A percentile compares a stretch with the other conserved stretches of the same genome.
Conservation (phyloP, 2,797 vertebrate genomes). For the Carcharodon carcharias region DNA sequence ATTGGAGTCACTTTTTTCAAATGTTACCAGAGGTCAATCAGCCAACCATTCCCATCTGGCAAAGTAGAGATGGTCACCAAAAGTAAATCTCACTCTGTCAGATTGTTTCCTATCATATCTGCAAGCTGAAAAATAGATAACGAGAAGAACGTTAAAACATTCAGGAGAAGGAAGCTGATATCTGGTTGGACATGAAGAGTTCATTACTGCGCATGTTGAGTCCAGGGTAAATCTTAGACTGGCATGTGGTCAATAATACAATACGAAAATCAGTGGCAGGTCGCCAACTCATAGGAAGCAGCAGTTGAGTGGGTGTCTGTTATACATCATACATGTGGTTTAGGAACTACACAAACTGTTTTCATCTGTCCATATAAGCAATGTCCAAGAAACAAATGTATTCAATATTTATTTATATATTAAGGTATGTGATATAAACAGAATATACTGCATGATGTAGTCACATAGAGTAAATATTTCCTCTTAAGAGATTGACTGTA, state of each 20-base stretch:
- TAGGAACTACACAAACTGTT: background rate
- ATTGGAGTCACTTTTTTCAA: background rate
- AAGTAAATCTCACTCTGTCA: background rate
- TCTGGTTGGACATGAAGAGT: background rate
- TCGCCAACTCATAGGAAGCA: background rate
- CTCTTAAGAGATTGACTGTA: background rate
- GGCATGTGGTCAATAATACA: background rate
- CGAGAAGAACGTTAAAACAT: background rate
- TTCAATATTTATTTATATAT: conserved; percentile 31
- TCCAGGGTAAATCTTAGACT: conserved; percentile 11
- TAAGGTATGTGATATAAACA: background rate
- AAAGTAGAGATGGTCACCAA: background rate
- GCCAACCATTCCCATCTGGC: background rate
- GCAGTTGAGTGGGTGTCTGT: conserved; percentile 13
- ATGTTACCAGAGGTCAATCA: background rate
- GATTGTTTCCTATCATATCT: background rate
- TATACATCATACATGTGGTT: background rate
- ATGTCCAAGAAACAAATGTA: conserved; percentile 4
- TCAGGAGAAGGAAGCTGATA: background rate
- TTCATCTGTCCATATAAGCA: conserved; percentile 26
- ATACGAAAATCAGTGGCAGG: background rate
- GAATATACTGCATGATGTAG: background rate
- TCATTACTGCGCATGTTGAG: background rate
- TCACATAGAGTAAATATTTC: conserved; percentile 23
- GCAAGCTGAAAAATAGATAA: conserved; percentile 9